Conservation (phyloP, 2,888 invertebrate genomes). For the Tenthredo distinguenda region DNA sequence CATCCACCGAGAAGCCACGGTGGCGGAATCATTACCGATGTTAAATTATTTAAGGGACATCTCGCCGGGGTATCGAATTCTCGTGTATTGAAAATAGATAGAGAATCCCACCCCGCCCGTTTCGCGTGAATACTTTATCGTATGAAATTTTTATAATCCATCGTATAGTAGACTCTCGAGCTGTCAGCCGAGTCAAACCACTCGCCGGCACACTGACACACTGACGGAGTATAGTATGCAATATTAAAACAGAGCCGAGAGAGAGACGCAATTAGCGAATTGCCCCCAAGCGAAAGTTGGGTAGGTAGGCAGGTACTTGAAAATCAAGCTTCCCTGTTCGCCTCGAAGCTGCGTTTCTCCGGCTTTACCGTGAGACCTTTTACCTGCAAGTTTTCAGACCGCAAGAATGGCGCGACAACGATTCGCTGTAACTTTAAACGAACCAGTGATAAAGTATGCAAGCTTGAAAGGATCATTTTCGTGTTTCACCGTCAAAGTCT, state of each 20-base stretch:
- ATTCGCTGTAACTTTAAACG: conserved; percentile 30
- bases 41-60: conserved; percentile 63
- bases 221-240: conserved; percentile 24
- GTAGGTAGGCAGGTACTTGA: neutral
- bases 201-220: conserved; percentile 48
- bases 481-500: neutral
- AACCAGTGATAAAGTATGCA: conserved; percentile 45
- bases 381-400: conserved; percentile 34
- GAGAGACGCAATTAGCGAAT: conserved; percentile 49
- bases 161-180: conserved; percentile 58
- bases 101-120: conserved; percentile 32
- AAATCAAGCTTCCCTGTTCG: conserved; percentile 12
- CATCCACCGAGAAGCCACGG: conserved; percentile 24
- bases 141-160: conserved; percentile 61
- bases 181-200: conserved; percentile 51
- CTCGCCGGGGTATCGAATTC: conserved; percentile 58
- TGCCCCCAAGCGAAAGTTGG: conserved; percentile 41
- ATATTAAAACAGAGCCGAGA: conserved; percentile 50
- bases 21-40: conserved; percentile 38
- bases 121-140: conserved; percentile 59
- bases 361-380: neutral
- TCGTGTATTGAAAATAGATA: conserved; percentile 64
- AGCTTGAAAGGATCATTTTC: conserved; percentile 42
- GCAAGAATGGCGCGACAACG: conserved; percentile 37
- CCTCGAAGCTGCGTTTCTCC: neutral